Evolutionary conservation across 2,888 invertebrate species (phyloP).

Genomic region (Chaetogeoica ovagalla): DNA sequence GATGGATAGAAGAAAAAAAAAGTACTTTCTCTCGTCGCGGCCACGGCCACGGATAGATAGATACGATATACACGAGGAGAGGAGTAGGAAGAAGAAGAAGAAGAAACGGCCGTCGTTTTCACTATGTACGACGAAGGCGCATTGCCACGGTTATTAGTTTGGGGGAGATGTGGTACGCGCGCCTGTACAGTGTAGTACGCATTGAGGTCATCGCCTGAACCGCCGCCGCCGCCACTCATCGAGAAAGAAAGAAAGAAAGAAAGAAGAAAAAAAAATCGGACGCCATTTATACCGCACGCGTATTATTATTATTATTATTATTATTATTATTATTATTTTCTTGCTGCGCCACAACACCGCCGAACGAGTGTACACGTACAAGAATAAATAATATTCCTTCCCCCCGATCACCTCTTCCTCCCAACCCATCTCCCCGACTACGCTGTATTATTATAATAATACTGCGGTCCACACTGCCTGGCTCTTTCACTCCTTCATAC

Average conservation of each 20-base stretch:
- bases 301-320: no score
- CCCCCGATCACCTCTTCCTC: no score
- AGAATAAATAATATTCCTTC: no score
- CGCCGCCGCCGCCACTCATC: not conserved
- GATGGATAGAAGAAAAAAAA: no score
- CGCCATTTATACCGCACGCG: not conserved
- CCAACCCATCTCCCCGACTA: no score
- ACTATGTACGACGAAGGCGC: not conserved
- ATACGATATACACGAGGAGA: no score
- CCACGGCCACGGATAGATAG: slow-evolving; percentile 44
- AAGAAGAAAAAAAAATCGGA: not conserved
- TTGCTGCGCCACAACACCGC: not conserved
- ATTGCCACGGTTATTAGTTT: not conserved
- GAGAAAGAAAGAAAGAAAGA: not conserved
- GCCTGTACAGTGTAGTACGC: no score
- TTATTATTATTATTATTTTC: not conserved
- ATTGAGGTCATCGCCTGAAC: not conserved
- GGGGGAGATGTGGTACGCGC: not conserved
- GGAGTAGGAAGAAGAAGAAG: no score
- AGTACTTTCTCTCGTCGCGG: slow-evolving; percentile 52
- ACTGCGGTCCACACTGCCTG: not conserved
- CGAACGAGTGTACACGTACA: no score
- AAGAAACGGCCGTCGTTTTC: not conserved
- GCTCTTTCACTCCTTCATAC: not conserved
- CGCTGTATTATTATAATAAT: no score